phyloP scores from a whole-genome alignment of 2,888 invertebrate species.

The Tillus elongatus region DNA sequence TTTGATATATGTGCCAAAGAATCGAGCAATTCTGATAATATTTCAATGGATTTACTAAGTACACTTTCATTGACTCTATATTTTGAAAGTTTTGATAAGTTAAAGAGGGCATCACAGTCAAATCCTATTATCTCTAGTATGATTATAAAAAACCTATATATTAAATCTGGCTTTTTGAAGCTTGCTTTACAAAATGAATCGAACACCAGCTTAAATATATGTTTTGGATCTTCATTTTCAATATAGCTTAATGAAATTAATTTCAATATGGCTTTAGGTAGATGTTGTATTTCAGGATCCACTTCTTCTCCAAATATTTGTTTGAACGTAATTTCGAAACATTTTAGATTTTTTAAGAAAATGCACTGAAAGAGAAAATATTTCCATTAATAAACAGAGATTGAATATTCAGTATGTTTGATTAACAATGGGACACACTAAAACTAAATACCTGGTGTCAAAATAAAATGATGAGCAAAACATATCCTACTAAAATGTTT shows the following conservation, averaged over 20 bases:
- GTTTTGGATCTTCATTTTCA: conserved; percentile 14
- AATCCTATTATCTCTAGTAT: conserved; percentile 30
- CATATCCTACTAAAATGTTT: no score
- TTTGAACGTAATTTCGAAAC: conserved; percentile 20
- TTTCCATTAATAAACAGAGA: conserved; percentile 6
- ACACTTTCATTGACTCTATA: conserved; percentile 9
- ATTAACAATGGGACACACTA: no score
- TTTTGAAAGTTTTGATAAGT: conserved; percentile 19
- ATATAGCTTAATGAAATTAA: conserved; percentile 17
- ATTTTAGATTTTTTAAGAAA: conserved; percentile 21
- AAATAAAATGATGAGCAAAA: no score
- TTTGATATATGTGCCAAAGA: conserved; percentile 22
- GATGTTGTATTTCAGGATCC: conserved; percentile 16
- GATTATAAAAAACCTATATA: conserved; percentile 29
- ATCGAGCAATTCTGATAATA: conserved; percentile 24
- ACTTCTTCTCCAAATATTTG: conserved; percentile 17
- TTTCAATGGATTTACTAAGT: conserved; percentile 24
- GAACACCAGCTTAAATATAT: conserved; percentile 28
- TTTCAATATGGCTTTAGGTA: conserved; percentile 25
- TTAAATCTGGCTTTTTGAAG: conserved; percentile 21
- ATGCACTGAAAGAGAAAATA: conserved; percentile 23
- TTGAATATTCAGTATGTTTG: no score
- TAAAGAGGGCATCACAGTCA: conserved; percentile 24
- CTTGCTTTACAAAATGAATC: conserved; percentile 26
- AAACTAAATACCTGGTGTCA: no score